A percentile compares a stretch with the other conserved stretches of the same genome.
phyloP scores from a whole-genome alignment of 1,140 invertebrate genomes.

The Lepidurus arcticus region DNA sequence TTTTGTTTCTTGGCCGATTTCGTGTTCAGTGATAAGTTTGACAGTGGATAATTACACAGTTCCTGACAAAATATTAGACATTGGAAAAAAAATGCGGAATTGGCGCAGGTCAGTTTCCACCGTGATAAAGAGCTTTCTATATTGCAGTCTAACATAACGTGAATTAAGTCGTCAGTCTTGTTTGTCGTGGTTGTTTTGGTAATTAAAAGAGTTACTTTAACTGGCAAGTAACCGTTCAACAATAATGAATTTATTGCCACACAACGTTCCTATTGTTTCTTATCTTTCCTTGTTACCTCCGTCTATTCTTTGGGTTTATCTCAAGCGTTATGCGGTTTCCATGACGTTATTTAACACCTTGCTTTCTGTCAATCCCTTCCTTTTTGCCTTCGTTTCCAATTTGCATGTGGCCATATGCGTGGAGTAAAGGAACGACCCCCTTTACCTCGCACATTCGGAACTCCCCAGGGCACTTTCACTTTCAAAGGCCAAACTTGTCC shows the following conservation, averaged over 20 bases:
- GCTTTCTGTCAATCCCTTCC: not conserved
- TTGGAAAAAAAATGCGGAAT: not conserved
- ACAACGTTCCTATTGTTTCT: no score
- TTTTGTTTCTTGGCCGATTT: no score
- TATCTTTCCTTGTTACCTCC: no score
- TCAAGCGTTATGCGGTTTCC: not conserved
- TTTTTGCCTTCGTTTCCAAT: not conserved
- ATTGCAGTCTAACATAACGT: no score
- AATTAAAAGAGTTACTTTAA: no score
- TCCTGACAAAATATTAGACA: not conserved
- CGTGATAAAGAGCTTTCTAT: no score
- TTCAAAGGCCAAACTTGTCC: not conserved
- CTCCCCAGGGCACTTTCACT: constrained; percentile 17
- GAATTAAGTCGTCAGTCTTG: no score
- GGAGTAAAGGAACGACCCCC: not conserved
- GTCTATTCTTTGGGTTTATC: not conserved
- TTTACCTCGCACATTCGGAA: not conserved
- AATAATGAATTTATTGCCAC: no score
- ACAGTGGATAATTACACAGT: no score
- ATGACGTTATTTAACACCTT: not conserved
- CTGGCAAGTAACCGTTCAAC: no score
- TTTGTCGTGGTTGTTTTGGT: no score
- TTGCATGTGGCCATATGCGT: not conserved
- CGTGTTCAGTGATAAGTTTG: no score
- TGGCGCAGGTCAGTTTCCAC: not conserved